Conservation (phyloP, 2,797 vertebrate species). For the Siniperca undulata region DNA sequence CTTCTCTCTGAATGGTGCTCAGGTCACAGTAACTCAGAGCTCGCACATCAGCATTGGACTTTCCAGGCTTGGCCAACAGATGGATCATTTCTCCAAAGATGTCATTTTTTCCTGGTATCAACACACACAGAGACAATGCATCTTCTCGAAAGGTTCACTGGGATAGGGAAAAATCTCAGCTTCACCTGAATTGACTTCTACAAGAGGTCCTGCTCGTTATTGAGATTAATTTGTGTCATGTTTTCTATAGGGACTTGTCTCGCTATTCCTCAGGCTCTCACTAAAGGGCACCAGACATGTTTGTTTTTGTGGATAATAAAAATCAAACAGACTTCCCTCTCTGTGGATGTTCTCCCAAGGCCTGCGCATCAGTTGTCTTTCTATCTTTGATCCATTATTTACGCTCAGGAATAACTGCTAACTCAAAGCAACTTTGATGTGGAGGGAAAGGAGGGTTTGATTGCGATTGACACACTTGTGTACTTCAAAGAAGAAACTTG, state of each 20-base stretch:
- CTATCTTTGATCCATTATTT: constrained; percentile 80
- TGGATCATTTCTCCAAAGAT: constrained; percentile 99
- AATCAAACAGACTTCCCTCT: constrained; percentile 58
- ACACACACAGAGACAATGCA: constrained; percentile 45
- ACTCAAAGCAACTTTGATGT: constrained; percentile 78
- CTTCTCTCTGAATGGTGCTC: constrained; percentile 97
- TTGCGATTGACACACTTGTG: constrained; percentile 70
- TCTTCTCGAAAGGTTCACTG: constrained; percentile 19
- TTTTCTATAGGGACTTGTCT: constrained; percentile 34
- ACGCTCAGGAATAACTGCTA: constrained; percentile 67
- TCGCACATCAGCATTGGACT: constrained; percentile 97
- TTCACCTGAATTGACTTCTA: constrained; percentile 20
- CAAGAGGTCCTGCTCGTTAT: background rate
- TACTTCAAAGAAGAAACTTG: constrained; percentile 69
- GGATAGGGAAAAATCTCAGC: constrained; percentile 2
- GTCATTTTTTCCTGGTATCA: constrained; percentile 94
- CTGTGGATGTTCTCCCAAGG: constrained; percentile 56
- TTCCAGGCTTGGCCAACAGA: constrained; percentile 94
- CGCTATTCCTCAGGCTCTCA: constrained; percentile 42
- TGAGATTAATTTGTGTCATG: constrained; percentile 23
- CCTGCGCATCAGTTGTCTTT: constrained; percentile 51
- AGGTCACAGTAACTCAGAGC: constrained; percentile 98
- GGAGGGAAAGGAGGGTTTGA: constrained; percentile 48
- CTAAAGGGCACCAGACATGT: constrained; percentile 54
- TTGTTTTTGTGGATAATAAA: constrained; percentile 70